Evolutionary conservation across 2,797 vertebrate genomes (phyloP).

Genomic region (Eospalax fontanierii): DNA sequence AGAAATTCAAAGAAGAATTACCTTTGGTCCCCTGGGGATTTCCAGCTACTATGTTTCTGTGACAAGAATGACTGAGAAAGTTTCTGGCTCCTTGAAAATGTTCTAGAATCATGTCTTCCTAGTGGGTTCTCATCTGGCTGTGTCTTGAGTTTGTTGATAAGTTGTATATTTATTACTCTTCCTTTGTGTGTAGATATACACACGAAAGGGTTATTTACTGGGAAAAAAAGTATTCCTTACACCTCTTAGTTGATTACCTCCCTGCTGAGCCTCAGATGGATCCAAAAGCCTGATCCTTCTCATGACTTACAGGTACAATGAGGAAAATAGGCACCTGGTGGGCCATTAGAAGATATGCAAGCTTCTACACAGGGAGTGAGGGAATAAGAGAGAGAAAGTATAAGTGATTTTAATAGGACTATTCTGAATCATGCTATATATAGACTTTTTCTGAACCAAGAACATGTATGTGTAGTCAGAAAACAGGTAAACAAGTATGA

Average conservation of each 20-base stretch:
- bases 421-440: not conserved
- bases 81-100: slow-evolving; percentile 2
- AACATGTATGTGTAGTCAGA: not conserved
- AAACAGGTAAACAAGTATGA: not conserved
- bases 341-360: not conserved
- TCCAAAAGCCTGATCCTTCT: not conserved
- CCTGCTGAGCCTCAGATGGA: not conserved
- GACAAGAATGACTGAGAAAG: not conserved
- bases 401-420: not conserved
- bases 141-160: slow-evolving; percentile 16
- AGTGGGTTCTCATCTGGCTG: not conserved
- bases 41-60: not conserved
- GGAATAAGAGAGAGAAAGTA: not conserved
- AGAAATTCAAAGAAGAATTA: not conserved
- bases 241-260: not conserved
- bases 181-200: not conserved
- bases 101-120: slow-evolving; percentile 13
- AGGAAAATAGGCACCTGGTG: not conserved
- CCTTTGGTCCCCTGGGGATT: not conserved
- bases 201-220: not conserved
- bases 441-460: not conserved
- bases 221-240: not conserved
- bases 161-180: not conserved
- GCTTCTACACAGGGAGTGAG: not conserved
- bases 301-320: not conserved